Percentiles rank a stretch among this genome's conserved stretches.
Conservation (phyloP, 2,797 vertebrate species). For the Ctenopoma multispine region DNA sequence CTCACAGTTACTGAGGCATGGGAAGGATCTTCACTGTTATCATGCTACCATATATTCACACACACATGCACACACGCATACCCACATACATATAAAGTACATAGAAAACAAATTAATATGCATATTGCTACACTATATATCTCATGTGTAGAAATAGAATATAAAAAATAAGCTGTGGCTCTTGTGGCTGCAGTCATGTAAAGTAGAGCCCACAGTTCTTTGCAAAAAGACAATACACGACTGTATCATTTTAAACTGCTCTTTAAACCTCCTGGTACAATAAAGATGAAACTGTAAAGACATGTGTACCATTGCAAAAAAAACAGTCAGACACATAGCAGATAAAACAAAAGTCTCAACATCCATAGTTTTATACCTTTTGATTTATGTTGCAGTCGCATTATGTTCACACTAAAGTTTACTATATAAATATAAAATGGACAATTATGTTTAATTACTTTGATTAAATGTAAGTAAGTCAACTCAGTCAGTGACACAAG, state of each 20-base stretch:
- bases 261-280: not conserved
- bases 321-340: not conserved
- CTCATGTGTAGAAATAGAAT: not conserved
- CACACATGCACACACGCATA: not conserved
- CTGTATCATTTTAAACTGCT: not conserved
- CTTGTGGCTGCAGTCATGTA: not conserved
- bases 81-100: not conserved
- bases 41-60: not conserved
- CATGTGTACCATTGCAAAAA: not conserved
- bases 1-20: not conserved
- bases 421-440: no score
- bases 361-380: rapidly evolving
- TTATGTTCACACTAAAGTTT: no score
- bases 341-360: not conserved
- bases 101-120: not conserved
- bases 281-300: not conserved
- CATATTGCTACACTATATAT: conserved; percentile 1
- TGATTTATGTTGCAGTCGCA: not conserved
- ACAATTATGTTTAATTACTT: not conserved
- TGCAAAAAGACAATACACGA: not conserved
- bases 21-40: not conserved
- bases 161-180: not conserved
- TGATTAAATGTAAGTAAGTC: not conserved
- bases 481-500: conserved; percentile 32
- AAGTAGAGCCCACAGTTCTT: not conserved